These are phyloP conservation scores for Drosophila subquinaria DNA, from an alignment of 2,888 invertebrate species.

Conservation along the genomic window DNA sequence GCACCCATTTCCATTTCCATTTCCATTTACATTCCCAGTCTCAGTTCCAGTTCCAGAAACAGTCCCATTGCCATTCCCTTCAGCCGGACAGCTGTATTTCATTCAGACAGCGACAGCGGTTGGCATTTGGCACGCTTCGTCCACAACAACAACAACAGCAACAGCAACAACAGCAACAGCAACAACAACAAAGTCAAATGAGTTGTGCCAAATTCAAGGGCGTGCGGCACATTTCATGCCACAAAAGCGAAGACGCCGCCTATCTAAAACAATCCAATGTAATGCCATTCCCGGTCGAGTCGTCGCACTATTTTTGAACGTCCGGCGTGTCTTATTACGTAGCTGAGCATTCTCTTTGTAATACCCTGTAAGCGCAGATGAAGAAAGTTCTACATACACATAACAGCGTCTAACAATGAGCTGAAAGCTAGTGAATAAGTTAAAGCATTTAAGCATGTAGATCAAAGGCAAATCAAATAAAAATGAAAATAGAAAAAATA, in stretches of 20 bases:
- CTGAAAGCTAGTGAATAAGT: background rate
- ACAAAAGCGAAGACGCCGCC: slow-evolving; percentile 54
- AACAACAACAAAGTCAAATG: slow-evolving; percentile 43
- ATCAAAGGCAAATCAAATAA: too few species aligned
- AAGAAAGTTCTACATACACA: background rate
- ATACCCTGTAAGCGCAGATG: slow-evolving; percentile 19
- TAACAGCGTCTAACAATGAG: background rate
- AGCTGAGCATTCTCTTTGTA: slow-evolving; percentile 3
- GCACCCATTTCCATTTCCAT: slow-evolving; percentile 17
- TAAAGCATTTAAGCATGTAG: too few species aligned
- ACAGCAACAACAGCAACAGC: slow-evolving; percentile 12
- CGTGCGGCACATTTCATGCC: slow-evolving; percentile 45
- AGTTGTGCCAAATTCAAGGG: slow-evolving; percentile 63
- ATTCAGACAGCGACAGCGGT: slow-evolving; percentile 51
- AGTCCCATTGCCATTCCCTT: slow-evolving; percentile 6
- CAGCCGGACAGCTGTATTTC: slow-evolving; percentile 69
- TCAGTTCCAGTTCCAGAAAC: background rate
- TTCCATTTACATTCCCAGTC: slow-evolving; percentile 10
- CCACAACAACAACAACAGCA: slow-evolving; percentile 18
- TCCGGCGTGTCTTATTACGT: slow-evolving; percentile 50
- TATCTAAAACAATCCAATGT: slow-evolving; percentile 46
- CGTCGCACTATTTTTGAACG: slow-evolving; percentile 64
- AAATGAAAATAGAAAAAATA: too few species aligned
- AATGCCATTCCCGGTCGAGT: slow-evolving; percentile 20
- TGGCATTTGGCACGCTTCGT: slow-evolving; percentile 75